A percentile compares a stretch with the other conserved stretches of the same genome.
These are phyloP conservation scores for Melanogrammus aeglefinus DNA, from an alignment of 2,797 vertebrate species.

Conservation along the genomic window DNA sequence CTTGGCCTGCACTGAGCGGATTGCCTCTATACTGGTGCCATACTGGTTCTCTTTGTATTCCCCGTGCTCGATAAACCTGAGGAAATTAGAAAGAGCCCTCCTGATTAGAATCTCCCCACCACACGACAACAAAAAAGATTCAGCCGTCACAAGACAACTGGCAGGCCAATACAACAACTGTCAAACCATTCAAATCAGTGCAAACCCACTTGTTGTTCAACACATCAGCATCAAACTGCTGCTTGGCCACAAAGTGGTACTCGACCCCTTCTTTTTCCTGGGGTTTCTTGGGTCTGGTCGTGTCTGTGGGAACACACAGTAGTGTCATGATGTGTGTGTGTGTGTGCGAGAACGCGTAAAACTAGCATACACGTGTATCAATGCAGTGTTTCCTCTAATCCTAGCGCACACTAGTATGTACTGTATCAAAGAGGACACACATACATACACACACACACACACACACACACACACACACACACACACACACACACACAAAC, in stretches of 20 bases:
- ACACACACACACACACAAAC: too few relatives aligned
- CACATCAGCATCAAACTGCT: constrained; percentile 86
- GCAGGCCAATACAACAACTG: not conserved
- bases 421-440: not conserved
- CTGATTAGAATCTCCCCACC: not conserved
- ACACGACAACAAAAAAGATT: not conserved
- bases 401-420: not conserved
- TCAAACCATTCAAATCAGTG: too few relatives aligned
- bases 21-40: constrained; percentile 91
- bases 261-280: constrained; percentile 94
- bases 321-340: not conserved
- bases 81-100: constrained; percentile 2
- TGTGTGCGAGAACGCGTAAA: not conserved
- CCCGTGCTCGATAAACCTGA: constrained; percentile 91
- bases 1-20: constrained; percentile 87
- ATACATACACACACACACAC: too few relatives aligned
- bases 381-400: too few relatives aligned
- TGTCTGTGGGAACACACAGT: constrained; percentile 72
- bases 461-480: too few relatives aligned
- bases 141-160: not conserved
- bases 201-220: constrained; percentile 87
- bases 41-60: constrained; percentile 95
- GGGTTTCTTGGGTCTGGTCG: constrained; percentile 87
- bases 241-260: constrained; percentile 94
- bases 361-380: too few relatives aligned